These are phyloP conservation scores for Campoplex nolae DNA, from an alignment of 2,888 invertebrate genomes.

Conservation along the genomic window DNA sequence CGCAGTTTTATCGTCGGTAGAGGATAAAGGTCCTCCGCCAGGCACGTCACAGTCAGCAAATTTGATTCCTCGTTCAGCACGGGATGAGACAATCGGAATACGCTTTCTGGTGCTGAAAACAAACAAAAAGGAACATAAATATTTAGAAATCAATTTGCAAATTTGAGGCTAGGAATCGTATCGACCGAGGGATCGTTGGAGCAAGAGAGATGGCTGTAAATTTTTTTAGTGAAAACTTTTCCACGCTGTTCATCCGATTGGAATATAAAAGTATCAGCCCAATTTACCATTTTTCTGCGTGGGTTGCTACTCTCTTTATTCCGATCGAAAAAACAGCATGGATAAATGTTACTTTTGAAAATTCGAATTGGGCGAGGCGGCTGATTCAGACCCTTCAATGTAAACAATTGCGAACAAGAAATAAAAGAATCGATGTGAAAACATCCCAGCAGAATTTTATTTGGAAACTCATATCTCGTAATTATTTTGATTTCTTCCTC, in stretches of 20 bases:
- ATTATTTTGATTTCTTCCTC: not conserved
- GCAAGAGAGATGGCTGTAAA: too few species aligned
- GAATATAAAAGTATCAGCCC: too few species aligned
- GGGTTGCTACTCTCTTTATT: too few species aligned
- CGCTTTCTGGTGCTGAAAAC: slow-evolving; percentile 76
- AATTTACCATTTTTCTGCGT: too few species aligned
- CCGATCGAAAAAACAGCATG: too few species aligned
- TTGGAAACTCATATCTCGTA: not conserved
- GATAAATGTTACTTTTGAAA: too few species aligned
- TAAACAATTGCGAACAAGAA: not conserved
- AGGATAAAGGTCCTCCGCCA: slow-evolving; percentile 79
- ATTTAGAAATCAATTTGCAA: not conserved
- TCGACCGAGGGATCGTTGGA: too few species aligned
- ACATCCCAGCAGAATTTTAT: not conserved
- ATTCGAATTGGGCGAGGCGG: too few species aligned
- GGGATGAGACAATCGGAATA: slow-evolving; percentile 75
- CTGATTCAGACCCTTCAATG: too few species aligned
- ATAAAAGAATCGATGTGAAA: not conserved
- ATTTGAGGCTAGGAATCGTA: not conserved
- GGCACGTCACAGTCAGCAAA: slow-evolving; percentile 76
- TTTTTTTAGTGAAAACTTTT: too few species aligned
- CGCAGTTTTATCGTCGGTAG: slow-evolving; percentile 76
- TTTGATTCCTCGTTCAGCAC: slow-evolving; percentile 73
- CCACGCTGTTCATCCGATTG: too few species aligned
- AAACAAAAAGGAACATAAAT: not conserved